Evolutionary conservation across 2,797 vertebrate genomes (phyloP).

Genomic region (Morus bassanus): DNA sequence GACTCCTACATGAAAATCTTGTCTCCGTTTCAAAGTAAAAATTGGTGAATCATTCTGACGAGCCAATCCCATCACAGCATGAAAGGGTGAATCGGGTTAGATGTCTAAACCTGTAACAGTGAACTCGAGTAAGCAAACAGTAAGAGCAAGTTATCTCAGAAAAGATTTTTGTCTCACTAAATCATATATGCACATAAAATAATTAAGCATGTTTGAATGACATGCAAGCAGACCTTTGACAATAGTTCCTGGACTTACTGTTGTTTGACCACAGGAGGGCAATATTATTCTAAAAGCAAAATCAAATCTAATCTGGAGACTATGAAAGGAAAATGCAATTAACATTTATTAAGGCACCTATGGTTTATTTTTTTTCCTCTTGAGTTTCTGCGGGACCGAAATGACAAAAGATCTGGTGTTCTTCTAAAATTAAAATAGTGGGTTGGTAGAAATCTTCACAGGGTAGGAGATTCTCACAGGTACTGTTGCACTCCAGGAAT

Average conservation of each 20-base stretch:
- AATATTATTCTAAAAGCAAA: not conserved
- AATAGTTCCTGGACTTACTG: not conserved
- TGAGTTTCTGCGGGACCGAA: not conserved
- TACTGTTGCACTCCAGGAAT: not conserved
- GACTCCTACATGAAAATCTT: not conserved
- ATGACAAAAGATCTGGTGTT: not conserved
- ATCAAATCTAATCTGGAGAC: not conserved
- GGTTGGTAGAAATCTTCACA: not conserved
- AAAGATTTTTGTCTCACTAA: not conserved
- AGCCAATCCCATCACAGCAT: not conserved
- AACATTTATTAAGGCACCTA: not conserved
- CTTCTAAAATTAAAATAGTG: not conserved
- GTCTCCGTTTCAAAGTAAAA: not conserved
- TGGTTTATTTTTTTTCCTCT: not conserved
- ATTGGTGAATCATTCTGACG: not conserved
- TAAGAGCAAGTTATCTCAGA: not conserved
- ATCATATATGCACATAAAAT: not conserved
- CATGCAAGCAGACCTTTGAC: not conserved
- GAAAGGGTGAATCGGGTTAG: not conserved
- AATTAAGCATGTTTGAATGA: not conserved
- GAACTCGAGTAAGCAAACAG: not conserved
- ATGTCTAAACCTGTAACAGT: not conserved
- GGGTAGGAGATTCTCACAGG: not conserved
- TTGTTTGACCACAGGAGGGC: constrained; percentile 51
- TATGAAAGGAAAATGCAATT: not conserved